Evolutionary conservation across 2,888 invertebrate species (phyloP).

Genomic region (Philereme vetulata): DNA sequence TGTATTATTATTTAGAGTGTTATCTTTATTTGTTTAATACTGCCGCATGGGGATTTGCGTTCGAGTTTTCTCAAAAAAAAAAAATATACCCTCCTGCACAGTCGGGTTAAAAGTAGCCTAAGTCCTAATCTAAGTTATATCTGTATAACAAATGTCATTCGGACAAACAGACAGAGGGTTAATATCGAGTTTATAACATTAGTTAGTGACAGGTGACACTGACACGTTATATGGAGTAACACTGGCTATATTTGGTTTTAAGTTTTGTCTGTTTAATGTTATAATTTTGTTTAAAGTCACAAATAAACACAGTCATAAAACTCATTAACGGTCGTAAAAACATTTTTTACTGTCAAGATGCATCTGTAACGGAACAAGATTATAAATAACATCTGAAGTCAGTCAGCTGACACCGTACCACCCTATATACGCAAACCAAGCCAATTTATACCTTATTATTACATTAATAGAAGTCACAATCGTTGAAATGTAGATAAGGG

Average conservation of each 20-base stretch:
- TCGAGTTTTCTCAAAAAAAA: no score
- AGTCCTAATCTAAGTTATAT: no score
- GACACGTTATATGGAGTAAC: not conserved
- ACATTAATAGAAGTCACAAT: not conserved
- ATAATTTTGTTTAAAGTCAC: constrained; percentile 4
- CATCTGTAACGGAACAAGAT: constrained; percentile 33
- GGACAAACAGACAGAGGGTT: no score
- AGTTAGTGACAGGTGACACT: not conserved
- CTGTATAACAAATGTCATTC: no score
- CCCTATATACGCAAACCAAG: constrained; percentile 14
- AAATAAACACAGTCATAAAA: constrained; percentile 19
- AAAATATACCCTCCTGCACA: no score
- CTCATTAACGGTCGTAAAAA: constrained; percentile 12
- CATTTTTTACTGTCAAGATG: constrained; percentile 32
- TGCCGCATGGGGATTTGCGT: no score
- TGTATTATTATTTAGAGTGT: no score
- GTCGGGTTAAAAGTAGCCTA: no score
- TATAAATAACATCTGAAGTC: constrained; percentile 36
- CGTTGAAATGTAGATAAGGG: constrained; percentile 5
- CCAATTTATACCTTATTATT: not conserved
- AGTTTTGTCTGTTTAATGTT: constrained; percentile 1
- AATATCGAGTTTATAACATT: no score
- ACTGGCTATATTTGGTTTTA: no score
- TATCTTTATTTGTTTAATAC: no score
- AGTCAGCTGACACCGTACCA: constrained; percentile 35